Percentiles rank a stretch among this genome's conserved stretches.
phyloP scores from a whole-genome alignment of 2,113 vertebrate species.

The Tupaia tana region DNA sequence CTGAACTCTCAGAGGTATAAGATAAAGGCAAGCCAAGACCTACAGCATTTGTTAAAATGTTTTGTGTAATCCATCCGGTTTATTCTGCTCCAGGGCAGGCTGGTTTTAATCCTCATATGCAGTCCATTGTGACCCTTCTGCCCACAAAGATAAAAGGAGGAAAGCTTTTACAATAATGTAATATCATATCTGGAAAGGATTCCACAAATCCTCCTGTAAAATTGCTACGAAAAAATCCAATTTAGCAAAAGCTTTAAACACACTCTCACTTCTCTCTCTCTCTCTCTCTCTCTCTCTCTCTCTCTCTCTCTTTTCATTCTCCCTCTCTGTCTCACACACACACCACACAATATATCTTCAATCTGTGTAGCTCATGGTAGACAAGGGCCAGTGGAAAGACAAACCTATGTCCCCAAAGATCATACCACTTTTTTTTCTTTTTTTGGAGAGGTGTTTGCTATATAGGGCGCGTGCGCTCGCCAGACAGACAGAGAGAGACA shows the following conservation, averaged over 20 bases:
- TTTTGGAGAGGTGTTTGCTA: too few species aligned
- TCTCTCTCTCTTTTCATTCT: too few species aligned
- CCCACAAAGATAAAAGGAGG: conserved; percentile 77
- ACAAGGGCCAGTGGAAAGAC: background rate
- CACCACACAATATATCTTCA: background rate
- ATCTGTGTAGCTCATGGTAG: background rate
- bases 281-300: too few species aligned
- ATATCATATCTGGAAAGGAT: conserved; percentile 77
- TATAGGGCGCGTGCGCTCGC: too few species aligned
- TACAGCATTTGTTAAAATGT: conserved; percentile 72
- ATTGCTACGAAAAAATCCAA: conserved; percentile 75
- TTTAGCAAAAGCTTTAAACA: conserved; percentile 73
- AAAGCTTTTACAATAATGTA: conserved; percentile 84
- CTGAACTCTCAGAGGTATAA: conserved; percentile 70
- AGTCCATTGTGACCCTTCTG: conserved; percentile 77
- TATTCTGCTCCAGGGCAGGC: conserved; percentile 64
- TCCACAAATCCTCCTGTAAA: conserved; percentile 81
- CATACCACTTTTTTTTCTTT: background rate
- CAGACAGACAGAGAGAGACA: too few species aligned
- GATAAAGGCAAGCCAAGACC: conserved; percentile 54
- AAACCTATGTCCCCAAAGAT: background rate
- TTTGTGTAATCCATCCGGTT: conserved; percentile 77
- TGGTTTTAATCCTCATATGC: conserved; percentile 80
- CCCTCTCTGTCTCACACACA: too few species aligned
- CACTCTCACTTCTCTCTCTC: background rate